These are phyloP conservation scores for Tetheella fluctuosa DNA, from an alignment of 2,888 invertebrate species.

Conservation along the genomic window DNA sequence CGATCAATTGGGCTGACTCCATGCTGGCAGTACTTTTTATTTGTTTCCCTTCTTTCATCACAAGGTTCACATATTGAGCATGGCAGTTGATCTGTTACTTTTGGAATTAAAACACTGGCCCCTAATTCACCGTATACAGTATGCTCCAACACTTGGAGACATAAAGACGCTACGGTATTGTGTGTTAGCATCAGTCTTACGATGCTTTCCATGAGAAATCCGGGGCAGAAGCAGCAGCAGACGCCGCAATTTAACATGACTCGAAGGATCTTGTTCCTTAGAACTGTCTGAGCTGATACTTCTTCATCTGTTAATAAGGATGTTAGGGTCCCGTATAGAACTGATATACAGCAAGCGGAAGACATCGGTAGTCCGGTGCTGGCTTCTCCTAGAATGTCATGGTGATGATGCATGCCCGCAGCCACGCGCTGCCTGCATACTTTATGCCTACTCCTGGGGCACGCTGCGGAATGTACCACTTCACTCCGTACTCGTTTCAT, in stretches of 20 bases:
- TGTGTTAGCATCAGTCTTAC: constrained; percentile 77
- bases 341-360: constrained; percentile 82
- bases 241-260: constrained; percentile 84
- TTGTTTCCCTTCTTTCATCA: constrained; percentile 54
- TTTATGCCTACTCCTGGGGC: constrained; percentile 79
- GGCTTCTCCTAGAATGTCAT: constrained; percentile 82
- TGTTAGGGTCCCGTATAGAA: constrained; percentile 81
- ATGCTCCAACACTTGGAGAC: constrained; percentile 83
- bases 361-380: constrained; percentile 65
- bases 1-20: constrained; percentile 60
- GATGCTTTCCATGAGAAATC: constrained; percentile 74
- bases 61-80: constrained; percentile 73
- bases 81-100: constrained; percentile 68
- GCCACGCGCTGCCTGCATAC: constrained; percentile 72
- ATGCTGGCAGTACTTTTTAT: constrained; percentile 58
- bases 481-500: constrained; percentile 84
- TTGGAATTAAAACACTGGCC: constrained; percentile 65
- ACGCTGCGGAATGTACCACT: constrained; percentile 81
- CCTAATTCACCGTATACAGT: constrained; percentile 85
- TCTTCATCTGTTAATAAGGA: constrained; percentile 75
- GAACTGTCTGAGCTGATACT: constrained; percentile 58
- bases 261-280: constrained; percentile 78
- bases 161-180: constrained; percentile 61
- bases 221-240: constrained; percentile 86
- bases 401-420: constrained; percentile 84